Evolutionary conservation across 2,888 invertebrate species (phyloP).

Genomic region (Leuctra nigra): DNA sequence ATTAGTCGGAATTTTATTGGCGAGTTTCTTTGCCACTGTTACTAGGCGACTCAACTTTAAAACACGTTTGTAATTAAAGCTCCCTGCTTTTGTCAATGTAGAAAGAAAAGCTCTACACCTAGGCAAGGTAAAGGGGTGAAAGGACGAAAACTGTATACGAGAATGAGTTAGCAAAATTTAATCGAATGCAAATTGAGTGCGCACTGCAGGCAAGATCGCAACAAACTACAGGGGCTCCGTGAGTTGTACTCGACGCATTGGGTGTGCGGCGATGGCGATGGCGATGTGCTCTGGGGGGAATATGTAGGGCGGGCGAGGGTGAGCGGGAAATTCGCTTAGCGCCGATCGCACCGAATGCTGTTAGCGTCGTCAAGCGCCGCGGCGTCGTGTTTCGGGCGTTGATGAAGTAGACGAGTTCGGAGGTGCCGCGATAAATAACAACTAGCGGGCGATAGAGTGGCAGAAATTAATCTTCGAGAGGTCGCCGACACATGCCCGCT

Average conservation of each 20-base stretch:
- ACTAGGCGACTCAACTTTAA: no score
- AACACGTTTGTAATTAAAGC: no score
- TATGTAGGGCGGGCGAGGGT: no score
- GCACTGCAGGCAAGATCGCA: conserved; percentile 13
- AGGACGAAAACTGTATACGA: conserved; percentile 10
- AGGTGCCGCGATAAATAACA: no score
- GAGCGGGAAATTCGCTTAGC: conserved; percentile 1
- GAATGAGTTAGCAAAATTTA: conserved; percentile 25
- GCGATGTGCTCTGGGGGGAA: not conserved
- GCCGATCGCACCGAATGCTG: not conserved
- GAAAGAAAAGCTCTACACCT: no score
- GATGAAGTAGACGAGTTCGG: not conserved
- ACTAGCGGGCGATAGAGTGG: no score
- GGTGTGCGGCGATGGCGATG: not conserved
- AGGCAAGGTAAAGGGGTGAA: not conserved
- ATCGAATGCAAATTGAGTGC: conserved; percentile 26
- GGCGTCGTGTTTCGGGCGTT: not conserved
- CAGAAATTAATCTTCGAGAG: no score
- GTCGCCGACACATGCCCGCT: no score
- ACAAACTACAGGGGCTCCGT: not conserved
- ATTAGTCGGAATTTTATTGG: no score
- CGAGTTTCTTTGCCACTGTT: no score
- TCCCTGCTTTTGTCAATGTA: not conserved
- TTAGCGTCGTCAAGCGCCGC: not conserved
- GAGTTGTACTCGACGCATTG: not conserved